Evolutionary conservation across 2,113 vertebrate species (phyloP).

Genomic region (Pachycephala philippinensis): DNA sequence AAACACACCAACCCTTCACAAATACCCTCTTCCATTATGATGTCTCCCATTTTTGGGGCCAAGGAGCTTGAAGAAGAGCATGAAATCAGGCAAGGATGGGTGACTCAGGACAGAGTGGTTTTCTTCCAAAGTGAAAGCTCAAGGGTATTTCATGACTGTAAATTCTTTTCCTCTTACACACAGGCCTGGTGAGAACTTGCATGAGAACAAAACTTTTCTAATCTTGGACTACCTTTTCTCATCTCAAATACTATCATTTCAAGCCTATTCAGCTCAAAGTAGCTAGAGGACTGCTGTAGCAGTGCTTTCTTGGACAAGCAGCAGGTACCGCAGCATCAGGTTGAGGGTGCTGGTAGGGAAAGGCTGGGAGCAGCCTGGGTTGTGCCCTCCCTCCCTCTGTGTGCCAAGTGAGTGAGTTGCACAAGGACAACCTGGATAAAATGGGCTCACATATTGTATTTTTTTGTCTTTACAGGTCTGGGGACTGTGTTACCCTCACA

Average conservation of each 20-base stretch:
- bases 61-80: neutral
- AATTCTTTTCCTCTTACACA: neutral
- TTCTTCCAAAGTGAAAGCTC: neutral
- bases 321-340: neutral
- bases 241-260: neutral
- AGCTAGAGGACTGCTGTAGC: neutral
- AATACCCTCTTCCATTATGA: neutral
- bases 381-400: rapidly evolving
- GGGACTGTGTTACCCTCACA: neutral
- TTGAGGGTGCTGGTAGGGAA: neutral
- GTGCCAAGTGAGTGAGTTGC: rapidly evolving
- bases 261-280: neutral
- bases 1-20: neutral
- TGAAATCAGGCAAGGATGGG: neutral
- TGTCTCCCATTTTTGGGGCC: neutral
- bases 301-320: neutral
- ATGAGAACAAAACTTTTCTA: neutral
- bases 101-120: neutral
- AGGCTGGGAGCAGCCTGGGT: neutral
- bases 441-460: rapidly evolving
- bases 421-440: neutral
- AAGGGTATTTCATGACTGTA: neutral
- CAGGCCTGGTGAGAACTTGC: neutral
- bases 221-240: neutral
- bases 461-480: neutral